Percentiles rank a stretch among this genome's conserved stretches.
Conservation (phyloP, 2,888 invertebrate genomes). For the Mythimna impura region DNA sequence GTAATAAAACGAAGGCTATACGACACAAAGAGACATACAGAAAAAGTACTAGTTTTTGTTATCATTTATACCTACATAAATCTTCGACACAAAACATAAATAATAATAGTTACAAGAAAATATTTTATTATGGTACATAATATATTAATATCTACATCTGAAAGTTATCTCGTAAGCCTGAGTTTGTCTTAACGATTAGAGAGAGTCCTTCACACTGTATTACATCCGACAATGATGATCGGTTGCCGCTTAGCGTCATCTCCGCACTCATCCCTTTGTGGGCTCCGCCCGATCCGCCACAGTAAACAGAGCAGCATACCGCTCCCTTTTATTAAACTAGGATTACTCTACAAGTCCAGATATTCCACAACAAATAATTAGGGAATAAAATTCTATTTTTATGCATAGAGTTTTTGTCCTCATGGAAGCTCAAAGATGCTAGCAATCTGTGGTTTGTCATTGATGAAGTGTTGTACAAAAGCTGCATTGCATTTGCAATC, state of each 20-base stretch:
- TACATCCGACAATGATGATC: constrained; percentile 40
- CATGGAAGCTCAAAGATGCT: constrained; percentile 12
- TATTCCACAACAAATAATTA: constrained; percentile 28
- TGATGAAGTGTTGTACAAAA: constrained; percentile 13
- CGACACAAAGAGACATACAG: too few relatives aligned
- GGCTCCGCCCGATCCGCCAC: constrained; percentile 4
- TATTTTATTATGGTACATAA: too few relatives aligned
- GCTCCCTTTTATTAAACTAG: constrained; percentile 50
- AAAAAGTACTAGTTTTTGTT: too few relatives aligned
- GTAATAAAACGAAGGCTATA: too few relatives aligned
- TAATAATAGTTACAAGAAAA: background rate
- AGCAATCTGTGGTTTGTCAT: constrained; percentile 28
- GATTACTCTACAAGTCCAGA: constrained; percentile 52
- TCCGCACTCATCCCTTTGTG: constrained; percentile 29
- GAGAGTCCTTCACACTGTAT: constrained; percentile 19
- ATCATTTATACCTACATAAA: background rate
- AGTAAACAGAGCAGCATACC: constrained; percentile 39
- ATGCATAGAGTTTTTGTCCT: constrained; percentile 29
- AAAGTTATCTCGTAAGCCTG: background rate
- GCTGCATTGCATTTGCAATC: background rate
- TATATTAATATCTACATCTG: background rate
- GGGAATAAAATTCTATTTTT: constrained; percentile 42
- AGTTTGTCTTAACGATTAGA: constrained; percentile 27
- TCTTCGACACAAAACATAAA: background rate
- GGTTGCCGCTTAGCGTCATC: constrained; percentile 55